Percentiles rank a stretch among this genome's conserved stretches.
These are phyloP conservation scores for Misgurnus anguillicaudatus DNA, from an alignment of 2,113 vertebrate genomes.

Conservation along the genomic window DNA sequence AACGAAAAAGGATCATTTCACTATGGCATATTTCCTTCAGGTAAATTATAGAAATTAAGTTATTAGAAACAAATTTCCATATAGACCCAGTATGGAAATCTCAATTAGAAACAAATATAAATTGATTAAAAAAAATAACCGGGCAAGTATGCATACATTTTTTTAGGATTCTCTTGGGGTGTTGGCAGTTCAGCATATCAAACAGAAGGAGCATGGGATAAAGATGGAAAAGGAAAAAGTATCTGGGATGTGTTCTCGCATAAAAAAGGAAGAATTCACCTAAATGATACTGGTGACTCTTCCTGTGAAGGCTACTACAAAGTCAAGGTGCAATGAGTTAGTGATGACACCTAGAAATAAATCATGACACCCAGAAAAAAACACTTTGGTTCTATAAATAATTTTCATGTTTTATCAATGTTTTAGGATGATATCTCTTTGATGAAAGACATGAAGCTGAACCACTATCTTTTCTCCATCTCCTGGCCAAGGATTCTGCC, in stretches of 20 bases:
- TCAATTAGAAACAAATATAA: not conserved
- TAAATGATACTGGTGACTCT: conserved; percentile 78
- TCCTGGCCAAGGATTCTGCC: conserved; percentile 93
- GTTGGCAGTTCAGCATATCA: conserved; percentile 89
- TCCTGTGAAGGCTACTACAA: conserved; percentile 86
- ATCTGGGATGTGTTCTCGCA: conserved; percentile 88
- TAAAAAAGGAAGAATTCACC: conserved; percentile 72
- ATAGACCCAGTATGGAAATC: too few relatives aligned
- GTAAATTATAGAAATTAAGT: conserved; percentile 61
- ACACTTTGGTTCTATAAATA: not conserved
- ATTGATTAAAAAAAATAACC: not conserved
- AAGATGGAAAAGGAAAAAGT: conserved; percentile 86
- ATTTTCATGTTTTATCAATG: not conserved
- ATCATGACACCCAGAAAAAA: too few relatives aligned
- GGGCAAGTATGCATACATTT: not conserved
- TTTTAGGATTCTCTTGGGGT: conserved; percentile 86
- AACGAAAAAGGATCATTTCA: conserved; percentile 81
- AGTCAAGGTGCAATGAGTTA: conserved; percentile 74
- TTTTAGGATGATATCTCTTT: conserved; percentile 81
- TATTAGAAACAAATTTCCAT: not conserved
- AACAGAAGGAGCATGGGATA: conserved; percentile 89
- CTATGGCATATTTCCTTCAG: conserved; percentile 84
- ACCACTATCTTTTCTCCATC: conserved; percentile 87
- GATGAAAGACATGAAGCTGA: conserved; percentile 83
- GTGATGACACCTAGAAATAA: not conserved